These are phyloP conservation scores for Actias luna DNA, from an alignment of 2,888 invertebrate genomes.

Conservation along the genomic window DNA sequence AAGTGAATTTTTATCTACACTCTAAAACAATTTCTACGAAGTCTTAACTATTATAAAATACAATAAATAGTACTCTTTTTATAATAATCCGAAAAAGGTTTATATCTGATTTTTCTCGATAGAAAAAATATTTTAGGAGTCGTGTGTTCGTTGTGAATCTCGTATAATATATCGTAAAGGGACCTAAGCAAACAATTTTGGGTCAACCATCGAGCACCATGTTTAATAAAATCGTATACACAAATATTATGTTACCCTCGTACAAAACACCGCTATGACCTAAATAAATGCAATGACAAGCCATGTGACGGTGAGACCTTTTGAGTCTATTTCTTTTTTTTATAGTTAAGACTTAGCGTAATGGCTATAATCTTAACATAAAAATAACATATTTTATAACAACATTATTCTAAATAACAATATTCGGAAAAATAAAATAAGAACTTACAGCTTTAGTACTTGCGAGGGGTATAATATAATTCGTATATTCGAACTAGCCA, in stretches of 20 bases:
- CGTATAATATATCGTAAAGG: constrained; percentile 8
- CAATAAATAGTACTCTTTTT: background rate
- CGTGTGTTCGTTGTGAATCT: constrained; percentile 4
- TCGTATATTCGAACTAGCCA: too few species aligned
- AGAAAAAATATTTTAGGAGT: background rate
- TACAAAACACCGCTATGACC: background rate
- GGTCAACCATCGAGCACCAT: constrained; percentile 4
- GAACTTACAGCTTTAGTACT: too few species aligned
- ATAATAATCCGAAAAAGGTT: background rate
- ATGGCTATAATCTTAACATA: too few species aligned
- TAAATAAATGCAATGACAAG: background rate
- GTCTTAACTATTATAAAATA: background rate
- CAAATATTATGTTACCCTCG: constrained; percentile 8
- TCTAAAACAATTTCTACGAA: background rate
- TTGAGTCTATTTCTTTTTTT: background rate
- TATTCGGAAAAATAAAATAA: too few species aligned
- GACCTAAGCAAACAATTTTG: constrained; percentile 11
- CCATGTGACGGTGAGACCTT: background rate
- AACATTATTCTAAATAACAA: too few species aligned
- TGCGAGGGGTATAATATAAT: too few species aligned
- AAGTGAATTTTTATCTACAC: too few species aligned
- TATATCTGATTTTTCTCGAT: background rate
- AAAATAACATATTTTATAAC: too few species aligned
- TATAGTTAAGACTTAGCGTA: too few species aligned
- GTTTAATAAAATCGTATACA: constrained; percentile 7